Base-by-base conservation (phyloP, 2,113 vertebrate species). In the Gavialis gangeticus region DNA sequence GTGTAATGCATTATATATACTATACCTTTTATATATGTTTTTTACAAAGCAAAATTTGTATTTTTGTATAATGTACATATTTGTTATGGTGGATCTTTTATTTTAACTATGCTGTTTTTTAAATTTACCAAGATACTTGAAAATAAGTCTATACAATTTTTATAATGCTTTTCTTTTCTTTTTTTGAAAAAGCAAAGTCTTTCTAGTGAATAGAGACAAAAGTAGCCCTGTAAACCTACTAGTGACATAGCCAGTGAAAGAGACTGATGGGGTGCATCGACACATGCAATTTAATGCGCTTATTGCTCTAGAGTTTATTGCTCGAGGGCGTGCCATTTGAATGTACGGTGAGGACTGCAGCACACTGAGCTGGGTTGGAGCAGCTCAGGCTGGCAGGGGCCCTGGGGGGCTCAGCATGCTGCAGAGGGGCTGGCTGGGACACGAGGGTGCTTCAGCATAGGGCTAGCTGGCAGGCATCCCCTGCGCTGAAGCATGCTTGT, bases 11-110 rank as follows among this genome's bases (percentile, higher is more conserved):
- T 83, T 82, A 19, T 88, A 22, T 94, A 79, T 94, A 87, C 88
- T 93, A 82, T 91, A 94, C 54, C 37, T 79, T 63, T 94, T 85
- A 94, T 87, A 88, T 81, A 93, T 91, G 91, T 94, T 81, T 94
- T 96, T 97, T 95, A 77, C 94, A 96, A 90, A 75, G 79, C 82
- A 96, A 92, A 90, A 78, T 69, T 64, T 34, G 91, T 97, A 95
- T 98, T 98, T 98, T 98, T 98, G 69, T 98, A 98, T 75, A 78
- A 81, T 90, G 30, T 95, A 89, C 93, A 84, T 93, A 89, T 88
- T 95, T 90, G 5, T 92, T 77, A 84, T 28, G 27, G 58, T 66
- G 81, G 46, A 87, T 86, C 30, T 95, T 96, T 92, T 92, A 94
- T 93, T 79, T 34, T 64, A 80, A 58, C 90, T 90, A 77, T 79